phyloP scores from a whole-genome alignment of 2,888 invertebrate species.

The Troglohyphantes excavatus region DNA sequence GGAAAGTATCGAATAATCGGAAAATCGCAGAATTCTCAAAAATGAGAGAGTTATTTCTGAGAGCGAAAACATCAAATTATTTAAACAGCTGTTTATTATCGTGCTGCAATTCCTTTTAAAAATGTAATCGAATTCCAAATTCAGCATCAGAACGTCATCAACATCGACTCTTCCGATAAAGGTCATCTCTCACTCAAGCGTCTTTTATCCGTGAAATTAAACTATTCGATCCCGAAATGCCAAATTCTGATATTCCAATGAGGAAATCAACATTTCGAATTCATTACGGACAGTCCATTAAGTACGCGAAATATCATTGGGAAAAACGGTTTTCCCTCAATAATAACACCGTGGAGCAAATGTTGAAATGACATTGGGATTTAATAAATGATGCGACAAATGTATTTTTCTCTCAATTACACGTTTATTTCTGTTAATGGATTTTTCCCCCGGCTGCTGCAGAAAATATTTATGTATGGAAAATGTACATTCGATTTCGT shows the following conservation, averaged over 20 bases:
- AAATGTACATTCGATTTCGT: constrained; percentile 2
- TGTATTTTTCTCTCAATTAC: constrained; percentile 61
- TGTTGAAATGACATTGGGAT: constrained; percentile 55
- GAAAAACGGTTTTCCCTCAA: constrained; percentile 43
- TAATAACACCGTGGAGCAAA: constrained; percentile 37
- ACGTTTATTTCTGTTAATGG: constrained; percentile 55
- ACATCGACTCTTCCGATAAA: not conserved
- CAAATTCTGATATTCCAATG: constrained; percentile 32
- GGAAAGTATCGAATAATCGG: too few relatives aligned
- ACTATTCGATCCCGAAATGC: constrained; percentile 26
- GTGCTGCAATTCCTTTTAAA: too few relatives aligned
- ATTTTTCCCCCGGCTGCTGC: too few relatives aligned
- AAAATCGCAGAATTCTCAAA: too few relatives aligned
- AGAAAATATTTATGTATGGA: constrained; percentile 15
- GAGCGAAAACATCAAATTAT: too few relatives aligned
- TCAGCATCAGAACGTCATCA: not conserved
- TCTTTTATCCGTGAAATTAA: constrained; percentile 11
- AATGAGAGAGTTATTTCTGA: too few relatives aligned
- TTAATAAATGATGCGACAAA: constrained; percentile 76
- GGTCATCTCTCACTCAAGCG: not conserved
- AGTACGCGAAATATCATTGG: constrained; percentile 62
- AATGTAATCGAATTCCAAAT: too few relatives aligned
- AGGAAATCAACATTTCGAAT: constrained; percentile 62
- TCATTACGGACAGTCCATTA: constrained; percentile 66
- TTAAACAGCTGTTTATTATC: too few relatives aligned